phyloP scores from a whole-genome alignment of 2,113 vertebrate genomes.

The Tyrannus savana region DNA sequence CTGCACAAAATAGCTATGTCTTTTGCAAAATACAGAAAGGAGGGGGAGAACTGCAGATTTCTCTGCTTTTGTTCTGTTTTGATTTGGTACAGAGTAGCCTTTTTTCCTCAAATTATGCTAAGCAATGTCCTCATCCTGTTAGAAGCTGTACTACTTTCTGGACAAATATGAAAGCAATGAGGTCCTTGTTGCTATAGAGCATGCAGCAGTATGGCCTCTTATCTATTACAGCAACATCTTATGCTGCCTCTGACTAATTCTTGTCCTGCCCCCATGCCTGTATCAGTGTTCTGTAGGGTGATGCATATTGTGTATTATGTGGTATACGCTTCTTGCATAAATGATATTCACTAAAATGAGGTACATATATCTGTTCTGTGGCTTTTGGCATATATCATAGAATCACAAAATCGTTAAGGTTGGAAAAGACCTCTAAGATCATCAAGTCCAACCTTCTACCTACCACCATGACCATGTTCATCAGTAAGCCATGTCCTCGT shows the following conservation, averaged over 20 bases:
- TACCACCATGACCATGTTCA: not conserved
- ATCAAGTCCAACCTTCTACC: not conserved
- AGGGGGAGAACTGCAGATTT: not conserved
- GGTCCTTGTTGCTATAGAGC: not conserved
- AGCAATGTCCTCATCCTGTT: not conserved
- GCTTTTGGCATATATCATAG: not conserved
- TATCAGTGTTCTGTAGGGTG: not conserved
- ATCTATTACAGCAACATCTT: not conserved
- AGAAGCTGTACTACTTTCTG: not conserved
- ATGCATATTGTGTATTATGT: not conserved
- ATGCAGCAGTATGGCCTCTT: not conserved
- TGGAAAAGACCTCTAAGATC: not conserved
- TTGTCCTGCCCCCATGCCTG: not conserved
- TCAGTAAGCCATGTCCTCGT: not conserved
- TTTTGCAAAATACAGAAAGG: not conserved
- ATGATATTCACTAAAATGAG: not conserved
- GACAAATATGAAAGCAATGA: not conserved
- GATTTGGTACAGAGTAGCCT: not conserved
- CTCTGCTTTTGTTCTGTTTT: not conserved
- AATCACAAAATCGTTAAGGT: rapidly evolving
- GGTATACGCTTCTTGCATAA: not conserved
- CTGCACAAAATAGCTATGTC: not conserved
- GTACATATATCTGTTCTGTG: not conserved
- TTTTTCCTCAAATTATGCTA: not conserved
- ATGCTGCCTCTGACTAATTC: not conserved